phyloP scores from a whole-genome alignment of 53 echinoderm and acorn worm genomes.

The Zoroaster sp. region DNA sequence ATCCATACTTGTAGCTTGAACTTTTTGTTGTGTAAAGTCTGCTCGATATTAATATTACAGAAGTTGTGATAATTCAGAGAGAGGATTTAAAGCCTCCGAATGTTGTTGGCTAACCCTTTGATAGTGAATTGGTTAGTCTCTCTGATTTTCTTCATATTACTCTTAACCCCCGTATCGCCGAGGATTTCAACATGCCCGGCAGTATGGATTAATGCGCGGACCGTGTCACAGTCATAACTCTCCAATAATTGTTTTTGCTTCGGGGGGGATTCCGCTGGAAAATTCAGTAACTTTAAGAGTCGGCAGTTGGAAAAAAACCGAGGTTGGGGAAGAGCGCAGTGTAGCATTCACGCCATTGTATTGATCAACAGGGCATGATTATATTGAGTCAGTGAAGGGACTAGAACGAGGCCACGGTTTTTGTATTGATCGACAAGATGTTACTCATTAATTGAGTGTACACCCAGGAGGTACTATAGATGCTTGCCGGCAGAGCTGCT shows the following conservation, averaged over 20 bases:
- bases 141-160: background rate
- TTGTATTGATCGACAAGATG: constrained; percentile 47
- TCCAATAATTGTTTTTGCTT: constrained; percentile 58
- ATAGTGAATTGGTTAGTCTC: background rate
- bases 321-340: background rate
- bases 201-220: constrained; percentile 32
- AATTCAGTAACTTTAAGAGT: constrained; percentile 2
- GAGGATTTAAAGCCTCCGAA: background rate
- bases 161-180: background rate
- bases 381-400: constrained; percentile 25
- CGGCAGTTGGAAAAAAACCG: background rate
- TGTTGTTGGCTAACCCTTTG: no score
- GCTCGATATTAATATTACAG: no score
- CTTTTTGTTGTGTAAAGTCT: no score
- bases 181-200: constrained; percentile 3
- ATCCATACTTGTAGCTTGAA: no score
- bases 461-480: constrained; percentile 9
- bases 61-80: background rate
- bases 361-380: constrained; percentile 47
- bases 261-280: constrained; percentile 1
- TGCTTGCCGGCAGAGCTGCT: constrained; percentile 29
- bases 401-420: constrained; percentile 16
- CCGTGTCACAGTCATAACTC: constrained; percentile 48
- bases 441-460: constrained; percentile 59
- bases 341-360: background rate